These are phyloP conservation scores for Sussaba pulchella DNA, from an alignment of 2,888 invertebrate species.

Conservation along the genomic window DNA sequence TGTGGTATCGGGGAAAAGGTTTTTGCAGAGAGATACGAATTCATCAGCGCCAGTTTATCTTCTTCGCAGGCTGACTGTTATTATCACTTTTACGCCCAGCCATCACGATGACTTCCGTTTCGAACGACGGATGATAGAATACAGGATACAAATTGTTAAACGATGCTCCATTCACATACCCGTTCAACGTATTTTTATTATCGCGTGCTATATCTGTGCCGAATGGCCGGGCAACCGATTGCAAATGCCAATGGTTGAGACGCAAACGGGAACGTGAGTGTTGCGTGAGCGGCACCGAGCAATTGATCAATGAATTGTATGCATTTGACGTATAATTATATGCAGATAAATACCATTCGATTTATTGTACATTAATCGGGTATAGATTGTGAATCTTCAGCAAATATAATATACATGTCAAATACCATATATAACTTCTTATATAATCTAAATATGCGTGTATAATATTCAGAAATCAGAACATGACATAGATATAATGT, in stretches of 20 bases:
- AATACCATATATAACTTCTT: no score
- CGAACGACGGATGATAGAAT: conserved; percentile 61
- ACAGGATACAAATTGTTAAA: conserved; percentile 65
- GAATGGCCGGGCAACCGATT: background rate
- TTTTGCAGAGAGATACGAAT: background rate
- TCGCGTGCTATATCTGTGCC: conserved; percentile 5
- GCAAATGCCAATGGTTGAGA: background rate
- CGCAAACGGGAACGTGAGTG: background rate
- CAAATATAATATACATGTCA: no score
- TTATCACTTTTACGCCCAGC: conserved; percentile 64
- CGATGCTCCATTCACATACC: conserved; percentile 31
- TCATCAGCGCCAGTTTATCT: conserved; percentile 53
- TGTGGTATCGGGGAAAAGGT: conserved; percentile 29
- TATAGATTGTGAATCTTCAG: no score
- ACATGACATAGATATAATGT: no score
- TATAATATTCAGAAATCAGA: no score
- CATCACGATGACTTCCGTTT: conserved; percentile 53
- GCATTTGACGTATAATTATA: no score
- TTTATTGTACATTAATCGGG: no score
- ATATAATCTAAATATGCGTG: no score
- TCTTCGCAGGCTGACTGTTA: conserved; percentile 55
- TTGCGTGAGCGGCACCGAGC: background rate
- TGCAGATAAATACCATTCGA: no score
- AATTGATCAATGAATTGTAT: no score
- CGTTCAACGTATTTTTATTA: conserved; percentile 20